A percentile compares a stretch with the other conserved stretches of the same genome.
Conservation (phyloP, 2,797 vertebrate species). For the Trachurus trachurus region DNA sequence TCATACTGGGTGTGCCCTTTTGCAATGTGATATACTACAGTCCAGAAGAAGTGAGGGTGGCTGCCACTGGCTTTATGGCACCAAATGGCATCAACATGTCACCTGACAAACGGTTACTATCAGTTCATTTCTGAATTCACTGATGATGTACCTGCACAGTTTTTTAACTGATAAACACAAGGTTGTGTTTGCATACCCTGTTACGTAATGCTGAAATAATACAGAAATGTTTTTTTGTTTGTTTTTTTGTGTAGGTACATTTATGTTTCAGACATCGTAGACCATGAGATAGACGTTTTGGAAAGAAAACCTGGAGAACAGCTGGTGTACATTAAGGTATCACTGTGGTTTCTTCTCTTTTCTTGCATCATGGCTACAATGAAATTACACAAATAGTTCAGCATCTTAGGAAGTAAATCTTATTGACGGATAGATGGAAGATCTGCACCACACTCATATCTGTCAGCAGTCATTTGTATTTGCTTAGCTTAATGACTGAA, state of each 20-base stretch:
- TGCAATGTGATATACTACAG: conserved; percentile 91
- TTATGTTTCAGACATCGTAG: conserved; percentile 76
- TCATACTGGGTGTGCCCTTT: conserved; percentile 81
- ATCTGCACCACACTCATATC: background rate
- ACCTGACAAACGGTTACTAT: conserved; percentile 85
- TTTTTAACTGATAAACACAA: background rate
- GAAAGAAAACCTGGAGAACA: conserved; percentile 71
- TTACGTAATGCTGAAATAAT: background rate
- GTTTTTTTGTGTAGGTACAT: conserved; percentile 67
- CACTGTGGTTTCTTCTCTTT: background rate
- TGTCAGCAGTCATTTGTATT: background rate
- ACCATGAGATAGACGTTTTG: conserved; percentile 75
- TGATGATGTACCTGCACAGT: background rate
- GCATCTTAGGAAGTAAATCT: background rate
- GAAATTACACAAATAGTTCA: background rate
- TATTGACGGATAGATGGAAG: too few relatives aligned
- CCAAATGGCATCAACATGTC: conserved; percentile 93
- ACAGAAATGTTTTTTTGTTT: background rate
- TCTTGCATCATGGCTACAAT: background rate
- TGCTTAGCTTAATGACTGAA: background rate
- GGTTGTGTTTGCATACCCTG: background rate
- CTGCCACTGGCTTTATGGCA: conserved; percentile 82
- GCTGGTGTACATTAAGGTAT: conserved; percentile 79
- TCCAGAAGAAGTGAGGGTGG: conserved; percentile 88
- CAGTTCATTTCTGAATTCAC: background rate